Evolutionary conservation across 2,888 invertebrate genomes (phyloP).

Genomic region (Nomada ruficornis): DNA sequence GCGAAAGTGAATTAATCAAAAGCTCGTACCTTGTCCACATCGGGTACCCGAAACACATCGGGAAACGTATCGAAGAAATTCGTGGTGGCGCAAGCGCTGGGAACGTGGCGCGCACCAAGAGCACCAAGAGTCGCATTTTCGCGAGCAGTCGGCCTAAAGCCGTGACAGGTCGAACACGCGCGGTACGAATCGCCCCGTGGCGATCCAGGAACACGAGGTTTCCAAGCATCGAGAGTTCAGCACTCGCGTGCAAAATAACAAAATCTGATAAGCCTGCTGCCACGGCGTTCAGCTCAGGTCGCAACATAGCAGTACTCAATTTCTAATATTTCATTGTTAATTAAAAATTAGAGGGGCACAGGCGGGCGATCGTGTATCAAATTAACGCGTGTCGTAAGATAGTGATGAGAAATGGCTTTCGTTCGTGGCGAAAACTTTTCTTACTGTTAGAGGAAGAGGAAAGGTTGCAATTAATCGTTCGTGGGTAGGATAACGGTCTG

Average conservation of each 20-base stretch:
- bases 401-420: background rate
- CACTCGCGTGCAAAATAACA: too few species aligned
- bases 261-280: background rate
- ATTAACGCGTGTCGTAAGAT: background rate
- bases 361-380: background rate
- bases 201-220: slow-evolving; percentile 51
- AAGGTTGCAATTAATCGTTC: slow-evolving; percentile 33
- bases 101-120: slow-evolving; percentile 57
- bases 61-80: slow-evolving; percentile 34
- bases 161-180: slow-evolving; percentile 63
- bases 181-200: slow-evolving; percentile 30
- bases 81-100: slow-evolving; percentile 57
- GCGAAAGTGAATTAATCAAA: slow-evolving; percentile 16
- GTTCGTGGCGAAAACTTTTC: background rate
- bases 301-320: background rate
- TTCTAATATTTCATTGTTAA: background rate
- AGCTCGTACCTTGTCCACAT: background rate
- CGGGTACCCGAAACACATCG: slow-evolving; percentile 30
- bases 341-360: too few species aligned
- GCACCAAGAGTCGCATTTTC: slow-evolving; percentile 63
- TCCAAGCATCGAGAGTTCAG: background rate
- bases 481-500: slow-evolving; percentile 6
- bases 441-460: background rate
- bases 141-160: slow-evolving; percentile 77
- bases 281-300: background rate